Base-by-base conservation (phyloP, 2,113 vertebrate genomes). In the Xenopus borealis region DNA sequence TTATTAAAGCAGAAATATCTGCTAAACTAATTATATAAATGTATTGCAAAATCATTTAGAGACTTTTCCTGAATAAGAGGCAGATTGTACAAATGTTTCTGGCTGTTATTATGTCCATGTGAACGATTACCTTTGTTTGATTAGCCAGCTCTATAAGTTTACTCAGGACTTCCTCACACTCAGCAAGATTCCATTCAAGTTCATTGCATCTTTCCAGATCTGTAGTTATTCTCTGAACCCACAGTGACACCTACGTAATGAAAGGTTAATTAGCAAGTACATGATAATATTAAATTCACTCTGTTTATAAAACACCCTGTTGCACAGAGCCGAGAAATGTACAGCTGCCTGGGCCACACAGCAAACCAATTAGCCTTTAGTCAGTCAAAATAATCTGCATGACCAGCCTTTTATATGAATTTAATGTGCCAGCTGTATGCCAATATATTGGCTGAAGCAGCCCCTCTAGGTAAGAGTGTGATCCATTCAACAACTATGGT, bases 71-170 rank as follows among this genome's bases (percentile, higher is more conserved):
- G 14, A 16, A n/a, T 50, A 9, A n/a, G 4, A 55, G 17, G 17
- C 3, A 55, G 12, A 16, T n/a, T n/a, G 53, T n/a, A 14, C 6
- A 1, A 2, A n/a, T 2, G 52, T n/a, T 17, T 55, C 16, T 7
- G 52, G 53, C 17, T n/a, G 9, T 61, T 61, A 27, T 10, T 2
- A 27, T 1, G 58, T 61, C 10, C 58, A 33, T 40, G 30, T 33
- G 30, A 64, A 17, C 7, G 40, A 72, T 90, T 88, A 95, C 94
- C 94, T 94, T 87, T 71, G 82, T 80, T 84, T 93, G 85, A 70
- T 83, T 81, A 40, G 84, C 87, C 71, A 95, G 69, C 77, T 93
- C 89, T 66, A 92, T 74, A 72, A 96, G 90, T 81, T 83, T 87
- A 59, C 80, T 82, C 78, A 93, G 80, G 82, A 89, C 70, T 73